Conservation (phyloP, 2,113 vertebrate species). For the Phycodurus eques region DNA sequence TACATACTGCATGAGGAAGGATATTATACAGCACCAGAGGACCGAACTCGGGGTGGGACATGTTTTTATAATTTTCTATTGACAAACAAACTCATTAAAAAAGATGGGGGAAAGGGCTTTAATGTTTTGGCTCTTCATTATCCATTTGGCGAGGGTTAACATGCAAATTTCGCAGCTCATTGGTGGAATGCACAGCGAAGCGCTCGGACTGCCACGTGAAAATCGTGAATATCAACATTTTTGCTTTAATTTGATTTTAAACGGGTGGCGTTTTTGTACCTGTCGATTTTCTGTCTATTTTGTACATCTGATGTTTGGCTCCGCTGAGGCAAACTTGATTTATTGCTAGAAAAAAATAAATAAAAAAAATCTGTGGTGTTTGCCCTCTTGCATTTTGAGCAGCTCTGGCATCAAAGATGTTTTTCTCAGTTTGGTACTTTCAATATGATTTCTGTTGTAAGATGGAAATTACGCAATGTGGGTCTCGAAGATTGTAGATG, state of each 20-base stretch:
- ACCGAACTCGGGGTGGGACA: neutral
- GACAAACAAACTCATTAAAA: conserved; percentile 19
- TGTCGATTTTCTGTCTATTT: conserved; percentile 25
- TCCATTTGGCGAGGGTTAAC: conserved; percentile 16
- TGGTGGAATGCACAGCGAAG: neutral
- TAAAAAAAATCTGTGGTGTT: neutral
- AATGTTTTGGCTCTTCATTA: neutral
- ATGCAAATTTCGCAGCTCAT: neutral
- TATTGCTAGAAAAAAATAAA: neutral
- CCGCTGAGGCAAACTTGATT: conserved; percentile 11
- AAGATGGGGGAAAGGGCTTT: conserved; percentile 5
- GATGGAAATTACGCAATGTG: neutral
- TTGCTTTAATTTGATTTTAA: conserved; percentile 17
- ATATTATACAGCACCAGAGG: conserved; percentile 7
- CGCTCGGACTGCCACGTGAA: neutral
- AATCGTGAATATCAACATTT: neutral
- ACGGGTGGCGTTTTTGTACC: neutral
- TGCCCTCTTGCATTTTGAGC: conserved; percentile 15
- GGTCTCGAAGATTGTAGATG: neutral
- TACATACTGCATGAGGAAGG: conserved; percentile 36
- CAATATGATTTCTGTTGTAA: neutral
- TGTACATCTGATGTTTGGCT: conserved; percentile 14
- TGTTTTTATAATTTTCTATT: conserved; percentile 19
- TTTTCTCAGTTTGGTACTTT: neutral
- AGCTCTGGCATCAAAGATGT: neutral